These are phyloP conservation scores for Choreutis nemorana DNA, from an alignment of 2,888 invertebrate genomes.

Conservation along the genomic window DNA sequence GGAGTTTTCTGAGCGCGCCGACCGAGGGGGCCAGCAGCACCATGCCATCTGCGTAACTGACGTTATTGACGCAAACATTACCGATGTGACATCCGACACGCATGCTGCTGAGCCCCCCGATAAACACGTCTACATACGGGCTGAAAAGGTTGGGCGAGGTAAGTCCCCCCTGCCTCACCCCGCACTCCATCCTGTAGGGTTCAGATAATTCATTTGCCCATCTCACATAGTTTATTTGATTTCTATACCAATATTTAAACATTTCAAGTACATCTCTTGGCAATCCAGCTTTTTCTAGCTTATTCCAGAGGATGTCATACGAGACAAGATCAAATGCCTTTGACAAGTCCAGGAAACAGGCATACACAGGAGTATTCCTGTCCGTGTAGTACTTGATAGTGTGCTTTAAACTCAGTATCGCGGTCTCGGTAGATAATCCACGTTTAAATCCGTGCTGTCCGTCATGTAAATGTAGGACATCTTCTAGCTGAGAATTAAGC, in stretches of 20 bases:
- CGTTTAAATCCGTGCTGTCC: conserved; percentile 8
- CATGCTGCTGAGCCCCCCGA: conserved; percentile 11
- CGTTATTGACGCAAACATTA: conserved; percentile 8
- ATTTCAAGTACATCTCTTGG: no score
- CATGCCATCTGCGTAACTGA: conserved; percentile 15
- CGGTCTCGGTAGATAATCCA: conserved; percentile 8
- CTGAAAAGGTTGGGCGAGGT: conserved; percentile 14
- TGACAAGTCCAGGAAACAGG: conserved; percentile 8
- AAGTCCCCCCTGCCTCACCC: conserved; percentile 15
- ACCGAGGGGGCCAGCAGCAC: conserved; percentile 13
- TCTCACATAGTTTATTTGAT: conserved; percentile 10
- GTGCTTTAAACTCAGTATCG: conserved; percentile 8
- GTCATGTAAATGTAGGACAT: conserved; percentile 2
- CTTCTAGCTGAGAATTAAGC: neutral
- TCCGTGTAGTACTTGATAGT: conserved; percentile 9
- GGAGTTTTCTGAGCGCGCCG: conserved; percentile 8
- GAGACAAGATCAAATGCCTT: conserved; percentile 8
- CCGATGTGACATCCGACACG: conserved; percentile 12
- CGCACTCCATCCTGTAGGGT: conserved; percentile 11
- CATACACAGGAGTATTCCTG: conserved; percentile 7
- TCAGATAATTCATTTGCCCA: conserved; percentile 9
- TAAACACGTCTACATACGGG: conserved; percentile 11
- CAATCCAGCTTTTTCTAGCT: no score
- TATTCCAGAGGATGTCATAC: conserved; percentile 7
- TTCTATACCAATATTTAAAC: conserved; percentile 9